Conservation (phyloP, 2,797 vertebrate genomes). For the Echiichthys vipera region DNA sequence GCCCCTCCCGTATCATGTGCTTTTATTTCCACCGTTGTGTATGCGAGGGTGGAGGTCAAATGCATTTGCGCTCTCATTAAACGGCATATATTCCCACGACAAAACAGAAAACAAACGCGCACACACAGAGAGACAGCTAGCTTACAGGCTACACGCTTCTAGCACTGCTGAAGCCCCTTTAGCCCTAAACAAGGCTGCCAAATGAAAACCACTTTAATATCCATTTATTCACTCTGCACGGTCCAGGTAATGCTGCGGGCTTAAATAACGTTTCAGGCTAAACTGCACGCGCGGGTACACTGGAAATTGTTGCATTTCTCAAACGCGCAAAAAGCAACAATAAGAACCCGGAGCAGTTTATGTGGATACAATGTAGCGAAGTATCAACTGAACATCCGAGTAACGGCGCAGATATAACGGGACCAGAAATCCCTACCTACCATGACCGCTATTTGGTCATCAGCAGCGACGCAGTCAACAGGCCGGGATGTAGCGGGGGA, state of each 20-base stretch:
- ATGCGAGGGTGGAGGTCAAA: constrained; percentile 41
- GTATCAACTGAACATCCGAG: neutral
- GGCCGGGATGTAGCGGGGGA: constrained; percentile 72
- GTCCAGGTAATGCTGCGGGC: neutral
- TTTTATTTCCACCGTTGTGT: neutral
- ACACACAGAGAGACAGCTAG: constrained; percentile 50
- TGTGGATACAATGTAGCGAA: neutral
- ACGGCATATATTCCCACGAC: neutral
- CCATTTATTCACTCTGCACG: neutral
- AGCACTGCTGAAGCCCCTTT: constrained; percentile 44
- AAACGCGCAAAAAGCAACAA: constrained; percentile 19
- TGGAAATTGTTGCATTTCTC: constrained; percentile 27
- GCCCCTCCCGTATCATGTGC: constrained; percentile 27
- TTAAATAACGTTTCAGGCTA: neutral
- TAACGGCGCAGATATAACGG: constrained; percentile 35
- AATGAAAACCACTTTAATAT: neutral
- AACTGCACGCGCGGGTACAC: neutral
- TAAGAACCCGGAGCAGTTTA: neutral
- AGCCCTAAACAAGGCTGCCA: neutral
- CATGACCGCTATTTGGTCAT: constrained; percentile 59
- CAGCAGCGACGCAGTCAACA: constrained; percentile 78
- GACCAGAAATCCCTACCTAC: constrained; percentile 5
- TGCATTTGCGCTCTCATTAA: constrained; percentile 2
- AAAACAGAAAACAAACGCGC: constrained; percentile 26
- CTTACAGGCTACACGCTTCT: constrained; percentile 51